A percentile compares a stretch with the other conserved stretches of the same genome.
These are phyloP conservation scores for Philereme vetulata DNA, from an alignment of 2,888 invertebrate species.

Conservation along the genomic window DNA sequence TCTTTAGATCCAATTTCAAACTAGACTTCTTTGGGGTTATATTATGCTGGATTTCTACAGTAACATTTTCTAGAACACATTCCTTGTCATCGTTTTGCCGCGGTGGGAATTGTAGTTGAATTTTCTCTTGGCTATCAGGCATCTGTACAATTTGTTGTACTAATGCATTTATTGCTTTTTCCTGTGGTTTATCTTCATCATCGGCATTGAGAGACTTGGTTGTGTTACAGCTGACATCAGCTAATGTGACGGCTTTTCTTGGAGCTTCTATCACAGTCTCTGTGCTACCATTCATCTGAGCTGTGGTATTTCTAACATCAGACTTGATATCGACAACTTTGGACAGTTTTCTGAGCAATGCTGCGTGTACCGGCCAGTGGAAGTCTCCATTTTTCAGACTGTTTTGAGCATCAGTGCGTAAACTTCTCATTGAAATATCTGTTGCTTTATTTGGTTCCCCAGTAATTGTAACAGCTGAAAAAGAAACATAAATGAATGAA, in stretches of 20 bases:
- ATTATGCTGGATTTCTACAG: slow-evolving; percentile 79
- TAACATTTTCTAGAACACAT: slow-evolving; percentile 73
- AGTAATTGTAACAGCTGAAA: slow-evolving; percentile 71
- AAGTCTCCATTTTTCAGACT: slow-evolving; percentile 61
- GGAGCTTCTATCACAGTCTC: slow-evolving; percentile 56
- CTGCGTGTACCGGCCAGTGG: slow-evolving; percentile 74
- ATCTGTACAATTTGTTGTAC: slow-evolving; percentile 38
- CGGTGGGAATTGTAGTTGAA: slow-evolving; percentile 31
- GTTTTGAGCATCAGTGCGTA: slow-evolving; percentile 70
- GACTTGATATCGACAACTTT: slow-evolving; percentile 77
- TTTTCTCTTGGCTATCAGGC: slow-evolving; percentile 31
- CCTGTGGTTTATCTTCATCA: slow-evolving; percentile 55
- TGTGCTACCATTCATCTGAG: slow-evolving; percentile 72
- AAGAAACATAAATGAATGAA: no score
- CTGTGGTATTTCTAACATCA: slow-evolving; percentile 55
- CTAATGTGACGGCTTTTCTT: slow-evolving; percentile 62
- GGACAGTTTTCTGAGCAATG: slow-evolving; percentile 70
- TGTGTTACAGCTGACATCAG: slow-evolving; percentile 75
- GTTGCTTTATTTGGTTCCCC: slow-evolving; percentile 77
- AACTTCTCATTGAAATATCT: slow-evolving; percentile 75
- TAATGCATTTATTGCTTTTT: slow-evolving; percentile 38
- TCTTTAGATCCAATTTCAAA: slow-evolving; percentile 74
- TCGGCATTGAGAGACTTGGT: slow-evolving; percentile 67
- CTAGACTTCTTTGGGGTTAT: slow-evolving; percentile 79
- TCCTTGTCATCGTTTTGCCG: slow-evolving; percentile 56